phyloP scores from a whole-genome alignment of 2,888 invertebrate genomes.

The Cataglyphis livida region DNA sequence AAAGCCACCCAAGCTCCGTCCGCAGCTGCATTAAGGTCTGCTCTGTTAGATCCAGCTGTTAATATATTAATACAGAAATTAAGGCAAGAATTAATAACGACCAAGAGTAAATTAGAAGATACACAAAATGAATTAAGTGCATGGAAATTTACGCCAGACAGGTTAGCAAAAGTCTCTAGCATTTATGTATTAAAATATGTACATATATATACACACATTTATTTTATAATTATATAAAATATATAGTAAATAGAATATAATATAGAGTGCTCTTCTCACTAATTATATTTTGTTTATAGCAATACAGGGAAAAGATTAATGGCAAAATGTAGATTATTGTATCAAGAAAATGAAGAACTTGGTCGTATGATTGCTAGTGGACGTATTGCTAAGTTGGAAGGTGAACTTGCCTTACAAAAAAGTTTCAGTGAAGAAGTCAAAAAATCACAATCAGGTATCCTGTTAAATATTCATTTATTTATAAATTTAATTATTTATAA shows the following conservation, averaged over 20 bases:
- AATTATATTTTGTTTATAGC: constrained; percentile 85
- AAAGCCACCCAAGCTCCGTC: constrained; percentile 95
- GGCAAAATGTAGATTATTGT: constrained; percentile 97
- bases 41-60: constrained; percentile 97
- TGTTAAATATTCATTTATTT: background rate
- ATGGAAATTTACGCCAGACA: constrained; percentile 99
- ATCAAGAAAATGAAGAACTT: constrained; percentile 99
- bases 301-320: constrained; percentile 99
- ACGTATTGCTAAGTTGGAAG: constrained; percentile 97
- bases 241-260: background rate
- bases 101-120: constrained; percentile 96
- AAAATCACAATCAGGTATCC: constrained; percentile 96
- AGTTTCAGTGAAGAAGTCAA: constrained; percentile 98
- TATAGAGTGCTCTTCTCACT: background rate
- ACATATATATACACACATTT: too few species aligned
- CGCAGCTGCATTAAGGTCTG: constrained; percentile 91
- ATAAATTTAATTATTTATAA: constrained; percentile 12
- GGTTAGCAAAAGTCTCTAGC: constrained; percentile 83
- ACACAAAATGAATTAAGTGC: constrained; percentile 99
- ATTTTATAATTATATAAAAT: too few species aligned
- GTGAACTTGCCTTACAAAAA: constrained; percentile 97
- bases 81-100: constrained; percentile 95
- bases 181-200: background rate
- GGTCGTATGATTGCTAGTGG: constrained; percentile 98
- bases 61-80: constrained; percentile 97